Conservation (phyloP, 1,140 invertebrate species). For the Apis florea region DNA sequence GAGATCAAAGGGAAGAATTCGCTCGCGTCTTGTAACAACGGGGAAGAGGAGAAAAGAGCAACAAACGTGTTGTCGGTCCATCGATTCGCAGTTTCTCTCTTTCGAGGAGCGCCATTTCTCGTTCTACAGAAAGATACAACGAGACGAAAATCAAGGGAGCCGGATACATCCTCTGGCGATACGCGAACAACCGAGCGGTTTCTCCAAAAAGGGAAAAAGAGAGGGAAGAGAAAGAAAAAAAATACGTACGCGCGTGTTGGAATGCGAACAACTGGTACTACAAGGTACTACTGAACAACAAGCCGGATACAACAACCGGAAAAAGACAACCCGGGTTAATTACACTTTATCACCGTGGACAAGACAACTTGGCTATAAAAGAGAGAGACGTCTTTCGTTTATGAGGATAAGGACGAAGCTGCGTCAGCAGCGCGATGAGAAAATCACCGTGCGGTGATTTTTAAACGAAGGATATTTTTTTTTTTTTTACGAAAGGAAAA, state of each 20-base stretch:
- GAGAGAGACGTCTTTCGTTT: not conserved
- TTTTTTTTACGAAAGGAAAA: too few relatives aligned
- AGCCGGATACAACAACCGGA: too few relatives aligned
- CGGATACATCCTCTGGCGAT: not conserved
- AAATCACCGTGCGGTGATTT: not conserved
- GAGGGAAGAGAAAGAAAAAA: too few relatives aligned
- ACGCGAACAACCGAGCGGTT: not conserved
- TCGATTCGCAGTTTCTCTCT: not conserved
- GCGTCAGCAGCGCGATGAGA: not conserved
- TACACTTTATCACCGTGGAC: too few relatives aligned
- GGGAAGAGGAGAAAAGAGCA: not conserved
- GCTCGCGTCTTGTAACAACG: too few relatives aligned
- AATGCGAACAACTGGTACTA: too few relatives aligned
- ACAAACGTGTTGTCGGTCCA: not conserved
- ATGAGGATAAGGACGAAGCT: too few relatives aligned
- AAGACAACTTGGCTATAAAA: not conserved
- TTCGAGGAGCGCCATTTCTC: not conserved
- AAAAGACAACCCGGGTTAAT: too few relatives aligned
- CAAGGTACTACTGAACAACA: too few relatives aligned
- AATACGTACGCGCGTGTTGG: too few relatives aligned
- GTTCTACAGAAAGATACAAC: not conserved
- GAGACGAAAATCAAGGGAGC: constrained; percentile 1
- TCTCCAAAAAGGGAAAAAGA: too few relatives aligned
- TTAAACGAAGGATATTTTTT: too few relatives aligned
- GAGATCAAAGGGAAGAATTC: not conserved